Evolutionary conservation across 2,113 vertebrate genomes (phyloP), one percentile per base, ranked within the genome.

Genomic region (Ceratotherium simum): DNA sequence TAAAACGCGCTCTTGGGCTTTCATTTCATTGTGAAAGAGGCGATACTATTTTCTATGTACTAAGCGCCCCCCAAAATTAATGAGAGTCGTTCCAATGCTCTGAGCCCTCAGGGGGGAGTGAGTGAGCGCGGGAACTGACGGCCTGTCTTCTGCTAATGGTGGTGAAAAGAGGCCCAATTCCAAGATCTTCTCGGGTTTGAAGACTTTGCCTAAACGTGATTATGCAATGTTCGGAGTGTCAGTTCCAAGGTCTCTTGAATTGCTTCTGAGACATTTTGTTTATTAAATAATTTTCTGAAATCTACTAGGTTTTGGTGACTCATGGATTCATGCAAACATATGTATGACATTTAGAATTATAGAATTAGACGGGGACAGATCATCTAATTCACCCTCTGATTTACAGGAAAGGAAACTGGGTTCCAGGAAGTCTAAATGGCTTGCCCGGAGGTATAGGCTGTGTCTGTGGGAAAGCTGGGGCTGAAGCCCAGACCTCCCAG

Each of bases 211-310:
- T 79, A 75, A 91, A 92, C 62, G 83, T 0, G 4, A 58, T 90
- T 65, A 84, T 83, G 82, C 64, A 80, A 51, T 97, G 92, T 87
- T 96, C 96, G 72, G 79, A 87, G 90, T 93, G 48, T 69, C 3
- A 12, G 86, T 96, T 79, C 87, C 65, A 92, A 86, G 80, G 64
- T 88, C 83, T 95, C 72, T 89, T 48, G 36, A 92, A 69, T 36
- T 96, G 90, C 51, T 96, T 94, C 51, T 92, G 70, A 96, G 80
- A 76, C 8, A 51, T 93, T 93, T 96, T 96, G 65, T 95, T 95
- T 95, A 96, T 94, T 89, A 97, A 93, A 95, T 96, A 81, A 12
- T 93, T 82, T 69, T 90, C 8, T 97, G 48, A 97, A 97, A 90
- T 51, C n/a, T 75, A 54, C 56, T 60, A 90, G 33, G 48, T 95